Base-by-base conservation (phyloP, 2,797 vertebrate genomes). In the Molossus molossus region DNA sequence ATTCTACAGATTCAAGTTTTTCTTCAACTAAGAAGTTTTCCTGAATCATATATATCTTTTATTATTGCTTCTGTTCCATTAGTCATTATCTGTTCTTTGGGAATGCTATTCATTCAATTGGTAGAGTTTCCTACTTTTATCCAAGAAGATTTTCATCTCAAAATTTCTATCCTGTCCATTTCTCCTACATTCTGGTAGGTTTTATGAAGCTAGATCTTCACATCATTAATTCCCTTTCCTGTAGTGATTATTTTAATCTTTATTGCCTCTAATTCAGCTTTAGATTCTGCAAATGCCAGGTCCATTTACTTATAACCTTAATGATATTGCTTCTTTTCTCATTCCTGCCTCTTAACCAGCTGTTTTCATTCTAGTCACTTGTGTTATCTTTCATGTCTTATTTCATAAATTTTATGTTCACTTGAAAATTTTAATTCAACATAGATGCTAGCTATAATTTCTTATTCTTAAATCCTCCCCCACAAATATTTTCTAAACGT, bases 401-500 rank as follows among this genome's bases (percentile, higher is more conserved):
- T n/a, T 82, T 94, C 57, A 60, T 15, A 92, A 37, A 94, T 37
- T 86, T 62, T 21, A 91, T 57, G 37, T 50, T 80, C 48, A 87
- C 25, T 60, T 85, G 23, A 88, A 70, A 82, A 21, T 83, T 48
- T 94, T 53, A 92, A 90, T 57, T 95, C 70, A 82, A 94, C 25
- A 64, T 13, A 88, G 57, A 95, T 73, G 23, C 9, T 79, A 25
- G 40, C 20, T 57, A 8, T 72, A 89, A 70, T 29, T 76, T 88
- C 57, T 67, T 80, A 81, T 60, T 60, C 90, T 86, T 83, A 89
- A 55, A 75, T 14, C n/a, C 18, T 82, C 20, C 18, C 9, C 7
- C 29, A 82, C 57, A 92, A 73, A 83, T 82, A 89, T 91, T 94
- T 96, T 94, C 85, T 95, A 88, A 95, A 79, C 9, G 20, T 76